Evolutionary conservation across 2,888 invertebrate genomes (phyloP), one percentile per base, ranked within the genome.

Genomic region (Rhagium mordax): DNA sequence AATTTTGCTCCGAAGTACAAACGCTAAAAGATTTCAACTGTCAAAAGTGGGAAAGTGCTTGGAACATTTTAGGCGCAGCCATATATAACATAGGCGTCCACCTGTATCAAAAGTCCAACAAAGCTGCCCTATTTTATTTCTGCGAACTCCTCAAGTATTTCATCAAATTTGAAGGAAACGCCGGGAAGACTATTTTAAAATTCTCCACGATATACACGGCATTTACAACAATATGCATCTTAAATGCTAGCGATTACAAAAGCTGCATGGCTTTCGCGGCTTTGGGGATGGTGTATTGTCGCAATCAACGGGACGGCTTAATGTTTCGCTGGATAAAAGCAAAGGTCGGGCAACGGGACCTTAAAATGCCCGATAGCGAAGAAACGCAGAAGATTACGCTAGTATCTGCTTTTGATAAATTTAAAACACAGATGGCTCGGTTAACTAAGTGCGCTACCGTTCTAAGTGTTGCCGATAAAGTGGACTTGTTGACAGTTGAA

Each of bases 401-500:
- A 15, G 69, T 78, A 13, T 76, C 79, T 8, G 75, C 82, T 51
- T 75, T 83, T 10, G 53, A 77, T 13, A 51, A 74, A 24, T 72
- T 82, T 41, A 69, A 74, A 15, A 55, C 62, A 15, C 53, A 75
- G 33, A 70, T 81, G 15, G 60, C 55, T 18, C 8, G 62, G 10
- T 75, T 81, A 67, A 70, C 74, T 8, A 64, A 77, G 62, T 48
- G 74, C 2, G 16, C 72, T 29, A 66, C 74, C n/a, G 49, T 53
- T 15, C 66, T 81, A 33, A 74, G 65, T 1, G 33, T 61, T 33
- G 67, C 79, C 27, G 73, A 76, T n/a, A 71, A 76, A 70, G 72
- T 79, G 24, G 72, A 79, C n/a, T 70, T 85, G 41, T 68, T 84
- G 53, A 68, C 72, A 20, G 68, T 72, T 27, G 85, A 85, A 74